Conservation (phyloP, 2,113 vertebrate genomes). For the Oceanodroma tethys region DNA sequence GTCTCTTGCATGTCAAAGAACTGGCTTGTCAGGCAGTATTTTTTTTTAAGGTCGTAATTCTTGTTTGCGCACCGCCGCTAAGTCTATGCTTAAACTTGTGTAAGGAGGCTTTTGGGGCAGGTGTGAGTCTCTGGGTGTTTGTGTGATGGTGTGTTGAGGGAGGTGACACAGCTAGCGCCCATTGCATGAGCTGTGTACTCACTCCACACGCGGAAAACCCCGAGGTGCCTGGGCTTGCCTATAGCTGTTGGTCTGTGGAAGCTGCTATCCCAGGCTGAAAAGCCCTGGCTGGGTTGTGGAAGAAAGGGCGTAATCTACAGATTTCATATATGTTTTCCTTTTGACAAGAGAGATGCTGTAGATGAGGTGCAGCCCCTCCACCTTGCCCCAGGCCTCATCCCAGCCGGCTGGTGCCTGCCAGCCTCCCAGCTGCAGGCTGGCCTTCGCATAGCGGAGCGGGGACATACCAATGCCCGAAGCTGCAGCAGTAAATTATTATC, state of each 20-base stretch:
- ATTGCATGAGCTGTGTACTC: accelerated
- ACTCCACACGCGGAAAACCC: accelerated
- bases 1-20: background rate
- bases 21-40: background rate
- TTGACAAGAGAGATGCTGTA: background rate
- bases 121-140: too few relatives aligned
- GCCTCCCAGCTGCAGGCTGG: background rate
- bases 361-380: accelerated
- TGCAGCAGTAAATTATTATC: background rate
- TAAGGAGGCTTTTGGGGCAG: background rate
- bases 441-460: accelerated
- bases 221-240: accelerated
- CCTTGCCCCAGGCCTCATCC: background rate
- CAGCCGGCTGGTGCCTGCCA: background rate
- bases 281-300: background rate
- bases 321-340: background rate
- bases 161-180: too few relatives aligned
- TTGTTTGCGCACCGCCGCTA: background rate
- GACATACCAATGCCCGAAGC: background rate
- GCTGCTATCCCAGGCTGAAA: background rate
- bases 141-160: accelerated
- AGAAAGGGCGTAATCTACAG: background rate
- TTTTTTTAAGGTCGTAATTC: background rate
- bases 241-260: background rate
- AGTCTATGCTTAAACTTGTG: background rate